Base-by-base conservation (phyloP, 1,140 invertebrate genomes). In the Aphelinus certus region DNA sequence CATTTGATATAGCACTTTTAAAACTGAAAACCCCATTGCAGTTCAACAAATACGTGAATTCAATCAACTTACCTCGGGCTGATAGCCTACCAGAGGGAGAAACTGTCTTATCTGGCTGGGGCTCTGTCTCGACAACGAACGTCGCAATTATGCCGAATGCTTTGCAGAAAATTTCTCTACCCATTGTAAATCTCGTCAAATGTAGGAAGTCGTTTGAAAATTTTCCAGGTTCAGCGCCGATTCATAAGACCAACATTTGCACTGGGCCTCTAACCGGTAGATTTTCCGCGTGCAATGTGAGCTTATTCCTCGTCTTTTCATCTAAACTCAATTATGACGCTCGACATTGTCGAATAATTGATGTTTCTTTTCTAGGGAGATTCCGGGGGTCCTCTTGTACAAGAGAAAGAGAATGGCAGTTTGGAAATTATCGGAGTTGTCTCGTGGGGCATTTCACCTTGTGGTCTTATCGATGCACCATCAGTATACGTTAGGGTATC, bases 371-470 rank as follows among this genome's bases (percentile, higher is more conserved):
- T 77, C 45, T 42, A 83, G 82, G 88, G 88, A 58, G 88, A 89
- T 66, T 88, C 86, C 7, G 88, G 88, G 45, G 87, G 88, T 66
- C 88, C 88, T 3, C 76, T 88, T 67, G 82, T 83, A 49, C 82
- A 89, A 45, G 55, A 51, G 7, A 49, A 74, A 0, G 53, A 76
- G 43, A 57, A 70, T 42, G 3, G 10, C 2, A 43, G 3, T 26
- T 26, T 26, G 7, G 5, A 75, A 1, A 71, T 81, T 2, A 64
- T 94, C 64, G 94, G 93, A 45, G 83, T 94, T 45, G 92, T 93
- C 0, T 94, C 93, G 1, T 94, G 92, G 92, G 93, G 93, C 3
- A 86, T 90, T 64, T 86, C 89, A 55, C 94, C 93, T 77, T 93
- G 93, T 79, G 91, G 92, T 42, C 69, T 83, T 43, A 82, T 79